Percentiles rank a stretch among this genome's conserved stretches.
Conservation (phyloP, 2,888 invertebrate genomes). For the Coelinius sp. region DNA sequence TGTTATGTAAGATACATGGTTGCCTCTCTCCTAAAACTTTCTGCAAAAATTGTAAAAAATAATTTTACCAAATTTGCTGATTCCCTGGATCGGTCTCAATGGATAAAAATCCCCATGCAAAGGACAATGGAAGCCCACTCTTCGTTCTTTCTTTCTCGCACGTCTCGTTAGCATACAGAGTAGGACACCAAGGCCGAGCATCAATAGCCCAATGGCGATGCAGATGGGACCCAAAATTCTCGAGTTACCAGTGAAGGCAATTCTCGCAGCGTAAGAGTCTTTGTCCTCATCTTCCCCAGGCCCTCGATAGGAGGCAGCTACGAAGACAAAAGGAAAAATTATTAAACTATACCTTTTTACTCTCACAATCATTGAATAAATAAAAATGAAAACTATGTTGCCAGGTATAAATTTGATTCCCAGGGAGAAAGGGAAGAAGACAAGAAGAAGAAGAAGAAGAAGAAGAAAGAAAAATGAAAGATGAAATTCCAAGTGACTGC, state of each 20-base stretch:
- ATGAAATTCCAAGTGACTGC: neutral
- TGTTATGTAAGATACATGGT: too few species aligned
- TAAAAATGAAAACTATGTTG: neutral
- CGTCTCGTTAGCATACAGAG: conserved; percentile 79
- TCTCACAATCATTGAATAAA: too few species aligned
- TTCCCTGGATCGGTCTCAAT: conserved; percentile 76
- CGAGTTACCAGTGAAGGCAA: conserved; percentile 82
- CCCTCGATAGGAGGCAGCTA: conserved; percentile 83
- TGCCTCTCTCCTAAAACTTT: neutral
- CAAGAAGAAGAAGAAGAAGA: too few species aligned
- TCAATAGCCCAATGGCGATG: conserved; percentile 81
- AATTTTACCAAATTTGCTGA: conserved; percentile 63
- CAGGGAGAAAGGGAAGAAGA: neutral
- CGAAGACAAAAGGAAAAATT: conserved; percentile 50
- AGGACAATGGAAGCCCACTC: conserved; percentile 84
- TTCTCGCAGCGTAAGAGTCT: conserved; percentile 80
- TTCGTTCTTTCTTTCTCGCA: conserved; percentile 78
- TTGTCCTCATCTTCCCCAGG: conserved; percentile 82
- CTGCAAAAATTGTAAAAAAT: neutral
- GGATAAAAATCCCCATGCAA: conserved; percentile 86
- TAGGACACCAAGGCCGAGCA: conserved; percentile 78
- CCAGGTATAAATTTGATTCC: conserved; percentile 2
- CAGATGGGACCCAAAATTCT: conserved; percentile 82
- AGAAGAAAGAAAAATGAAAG: conserved; percentile 14
- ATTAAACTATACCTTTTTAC: too few species aligned